phyloP scores from a whole-genome alignment of 2,888 invertebrate genomes.

The Ecliptopera silaceata region DNA sequence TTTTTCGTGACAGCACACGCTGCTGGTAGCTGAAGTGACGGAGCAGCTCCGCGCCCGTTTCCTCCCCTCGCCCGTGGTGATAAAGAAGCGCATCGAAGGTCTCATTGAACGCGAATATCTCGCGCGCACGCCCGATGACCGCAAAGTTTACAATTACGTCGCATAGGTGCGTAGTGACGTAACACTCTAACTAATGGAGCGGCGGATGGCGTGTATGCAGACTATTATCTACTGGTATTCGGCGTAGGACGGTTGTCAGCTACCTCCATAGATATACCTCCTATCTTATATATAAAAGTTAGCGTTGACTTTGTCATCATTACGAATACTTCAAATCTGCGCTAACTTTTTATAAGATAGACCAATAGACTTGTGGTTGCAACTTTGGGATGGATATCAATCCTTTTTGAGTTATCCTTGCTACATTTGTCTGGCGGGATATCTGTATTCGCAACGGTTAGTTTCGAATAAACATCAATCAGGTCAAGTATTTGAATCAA shows the following conservation, averaged over 20 bases:
- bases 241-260: not conserved
- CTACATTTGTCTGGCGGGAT: too few species aligned
- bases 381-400: too few species aligned
- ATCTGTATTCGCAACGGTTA: too few species aligned
- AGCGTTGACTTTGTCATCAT: too few species aligned
- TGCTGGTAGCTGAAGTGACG: constrained; percentile 98
- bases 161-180: constrained; percentile 85
- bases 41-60: constrained; percentile 98
- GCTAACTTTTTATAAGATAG: too few species aligned
- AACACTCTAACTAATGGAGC: constrained; percentile 2
- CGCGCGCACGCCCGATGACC: constrained; percentile 98
- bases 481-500: too few species aligned
- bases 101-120: constrained; percentile 99
- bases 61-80: constrained; percentile 98
- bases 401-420: too few species aligned
- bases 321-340: too few species aligned
- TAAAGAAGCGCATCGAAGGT: constrained; percentile 99
- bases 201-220: not conserved
- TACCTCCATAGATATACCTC: too few species aligned
- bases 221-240: constrained; percentile 6
- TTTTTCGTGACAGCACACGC: constrained; percentile 88
- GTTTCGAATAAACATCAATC: too few species aligned
- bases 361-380: too few species aligned
- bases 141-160: constrained; percentile 97
- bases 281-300: too few species aligned